Base-by-base conservation (phyloP, 1,140 invertebrate species). In the Phthorimaea operculella region DNA sequence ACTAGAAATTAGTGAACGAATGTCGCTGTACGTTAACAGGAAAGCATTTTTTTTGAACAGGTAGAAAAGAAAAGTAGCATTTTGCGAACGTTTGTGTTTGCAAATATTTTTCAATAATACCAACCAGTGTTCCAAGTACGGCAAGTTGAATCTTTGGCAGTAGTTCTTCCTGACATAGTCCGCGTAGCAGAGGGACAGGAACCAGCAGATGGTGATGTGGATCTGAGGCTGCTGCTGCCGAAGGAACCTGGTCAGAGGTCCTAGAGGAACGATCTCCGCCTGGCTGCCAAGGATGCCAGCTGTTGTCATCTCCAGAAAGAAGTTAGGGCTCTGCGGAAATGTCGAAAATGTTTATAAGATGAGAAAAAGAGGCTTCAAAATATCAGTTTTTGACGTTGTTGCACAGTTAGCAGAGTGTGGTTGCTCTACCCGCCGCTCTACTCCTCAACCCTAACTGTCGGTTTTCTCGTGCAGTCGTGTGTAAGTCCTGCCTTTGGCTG, bases 191-290 rank as follows among this genome's bases (percentile, higher is more conserved):
- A 83, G 74, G 16, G 80, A 73, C 4, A 83, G 70, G 66, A 83
- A 79, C 80, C 80, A 83, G 74, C 80, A 83, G 9, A 76, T 59
- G 1, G 80, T 83, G 51, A 83, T 80, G 68, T 83, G 80, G 67
- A 82, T 82, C 60, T 84, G 81, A 0, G 77, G 77, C 63, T 82
- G 81, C 60, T 84, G 81, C 56, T 74, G 70, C 5, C 68, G 68
- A 3, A 82, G 70, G 68, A 84, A 84, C 34, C 72, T 58, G 10
- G 74, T 82, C 14, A 84, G 59, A 0, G 81, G 74, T 0, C 75
- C 74, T 9, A 82, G 60, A 0, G 77, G 70, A 7, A 81, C 55
- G 14, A 81, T 52, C 17, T 82, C 78, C 7, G 61, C 47, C 58
- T 75, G 64, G 4, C 64, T 56, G 11, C 79, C 79, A 12, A 84